A percentile compares a stretch with the other conserved stretches of the same genome.
Conservation (phyloP, 2,797 vertebrate genomes). For the Caiman crocodilus region DNA sequence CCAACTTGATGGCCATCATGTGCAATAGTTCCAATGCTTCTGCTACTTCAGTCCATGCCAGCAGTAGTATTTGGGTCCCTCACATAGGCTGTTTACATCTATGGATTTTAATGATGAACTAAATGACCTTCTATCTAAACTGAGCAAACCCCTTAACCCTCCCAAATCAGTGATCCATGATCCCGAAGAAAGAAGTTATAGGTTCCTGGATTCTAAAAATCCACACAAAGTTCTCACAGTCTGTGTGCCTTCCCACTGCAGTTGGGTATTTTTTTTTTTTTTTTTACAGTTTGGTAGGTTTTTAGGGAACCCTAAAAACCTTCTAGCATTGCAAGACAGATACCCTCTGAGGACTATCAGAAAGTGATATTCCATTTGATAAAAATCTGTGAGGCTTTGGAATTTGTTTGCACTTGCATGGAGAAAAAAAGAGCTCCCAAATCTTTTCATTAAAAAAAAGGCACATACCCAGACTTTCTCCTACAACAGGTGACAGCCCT, state of each 20-base stretch:
- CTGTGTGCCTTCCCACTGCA: neutral
- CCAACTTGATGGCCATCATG: neutral
- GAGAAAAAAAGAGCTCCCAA: neutral
- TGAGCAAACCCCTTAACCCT: neutral
- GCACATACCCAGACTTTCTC: too few relatives aligned
- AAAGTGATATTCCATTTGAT: neutral
- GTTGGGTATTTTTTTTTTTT: neutral
- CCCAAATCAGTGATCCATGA: neutral
- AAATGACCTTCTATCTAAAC: neutral
- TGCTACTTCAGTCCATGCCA: neutral
- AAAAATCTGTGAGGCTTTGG: neutral
- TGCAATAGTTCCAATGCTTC: neutral
- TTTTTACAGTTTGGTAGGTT: neutral
- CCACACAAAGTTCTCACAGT: neutral
- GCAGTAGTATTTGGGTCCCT: neutral
- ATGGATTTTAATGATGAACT: neutral
- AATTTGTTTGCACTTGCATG: neutral
- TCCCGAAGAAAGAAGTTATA: neutral
- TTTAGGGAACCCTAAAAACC: neutral
- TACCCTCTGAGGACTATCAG: neutral
- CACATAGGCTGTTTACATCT: neutral
- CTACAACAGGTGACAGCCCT: too few relatives aligned
- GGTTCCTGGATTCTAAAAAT: neutral
- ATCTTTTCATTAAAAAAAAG: neutral
- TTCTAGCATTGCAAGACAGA: neutral